These are phyloP conservation scores for Micromesistius poutassou DNA, from an alignment of 2,797 vertebrate genomes.

Conservation along the genomic window DNA sequence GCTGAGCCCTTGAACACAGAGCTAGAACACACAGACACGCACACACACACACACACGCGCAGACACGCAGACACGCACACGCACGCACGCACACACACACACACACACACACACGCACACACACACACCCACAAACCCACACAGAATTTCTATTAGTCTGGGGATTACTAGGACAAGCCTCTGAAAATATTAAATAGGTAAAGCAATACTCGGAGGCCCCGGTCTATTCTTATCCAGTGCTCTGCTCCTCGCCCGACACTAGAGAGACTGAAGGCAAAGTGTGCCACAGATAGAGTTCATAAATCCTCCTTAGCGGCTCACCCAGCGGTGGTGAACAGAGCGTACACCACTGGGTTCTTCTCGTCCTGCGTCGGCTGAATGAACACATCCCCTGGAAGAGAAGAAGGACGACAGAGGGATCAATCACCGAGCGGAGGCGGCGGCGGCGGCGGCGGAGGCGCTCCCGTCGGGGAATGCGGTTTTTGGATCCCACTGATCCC, in stretches of 20 bases:
- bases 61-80: background rate
- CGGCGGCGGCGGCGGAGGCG: too few species aligned
- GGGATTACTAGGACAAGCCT: background rate
- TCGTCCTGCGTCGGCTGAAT: conserved; percentile 81
- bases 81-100: background rate
- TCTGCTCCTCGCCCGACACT: background rate
- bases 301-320: conserved; percentile 50
- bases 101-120: too few species aligned
- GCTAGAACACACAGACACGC: conserved; percentile 49
- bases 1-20: conserved; percentile 86
- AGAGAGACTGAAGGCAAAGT: conserved; percentile 3
- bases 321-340: conserved; percentile 82
- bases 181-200: background rate
- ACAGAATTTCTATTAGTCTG: background rate
- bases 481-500: background rate
- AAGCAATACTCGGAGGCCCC: background rate
- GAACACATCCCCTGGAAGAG: conserved; percentile 72
- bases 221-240: background rate
- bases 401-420: conserved; percentile 35
- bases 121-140: background rate
- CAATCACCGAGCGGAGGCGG: conserved; percentile 28
- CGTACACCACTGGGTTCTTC: conserved; percentile 79
- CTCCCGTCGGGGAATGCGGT: conserved; percentile 5
- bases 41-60: background rate
- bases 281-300: background rate